Base-by-base conservation (phyloP, 2,888 invertebrate species). In the Lepetodrilus schrolli region DNA sequence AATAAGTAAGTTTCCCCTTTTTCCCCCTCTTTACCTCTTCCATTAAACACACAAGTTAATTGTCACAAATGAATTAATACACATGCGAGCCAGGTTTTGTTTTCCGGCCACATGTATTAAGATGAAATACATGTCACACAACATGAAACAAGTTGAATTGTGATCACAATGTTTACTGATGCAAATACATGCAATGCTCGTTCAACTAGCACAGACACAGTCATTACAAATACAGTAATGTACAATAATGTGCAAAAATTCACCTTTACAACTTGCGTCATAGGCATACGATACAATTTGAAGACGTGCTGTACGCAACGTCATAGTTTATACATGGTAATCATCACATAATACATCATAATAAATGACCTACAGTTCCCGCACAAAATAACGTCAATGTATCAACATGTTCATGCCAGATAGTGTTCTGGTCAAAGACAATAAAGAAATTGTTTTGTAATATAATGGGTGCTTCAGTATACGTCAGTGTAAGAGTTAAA, bases 161-260 rank as follows among this genome's bases (percentile, higher is more conserved):
- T 58, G 58, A 58, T 58, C 58, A 58, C 58, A 58, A 58, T 58
- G 58, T 58, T 58, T 58, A 58, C 58, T 58, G 58, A 58, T 58
- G 58, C 58, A 21, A 30, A 13, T 58, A 58, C 58, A 58, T 58
- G 58, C 58, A 58, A 58, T 58, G 58, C 58, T 30, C 30, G 17
- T 30, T 58, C 58, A 58, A 30, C 58, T 58, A 58, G 58, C 17
- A 58, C 58, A 34, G 30, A 58, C 26, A 58, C 30, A 58, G 58
- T 23, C 34, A 58, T 58, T 58, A 58, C 58, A 30, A 58, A 58
- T 58, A 58, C 58, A 58, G 58, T 58, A 58, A 58, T 58, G 34
- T 58, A 58, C 58, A 58, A 17, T 58, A 58, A 58, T 58, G 58
- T 58, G 58, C 58, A 58, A 58, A 58, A 58, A 58, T 30, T 58